A percentile compares a stretch with the other conserved stretches of the same genome.
These are phyloP conservation scores for Drosophila lacicola DNA, from an alignment of 2,888 invertebrate genomes.

Conservation along the genomic window DNA sequence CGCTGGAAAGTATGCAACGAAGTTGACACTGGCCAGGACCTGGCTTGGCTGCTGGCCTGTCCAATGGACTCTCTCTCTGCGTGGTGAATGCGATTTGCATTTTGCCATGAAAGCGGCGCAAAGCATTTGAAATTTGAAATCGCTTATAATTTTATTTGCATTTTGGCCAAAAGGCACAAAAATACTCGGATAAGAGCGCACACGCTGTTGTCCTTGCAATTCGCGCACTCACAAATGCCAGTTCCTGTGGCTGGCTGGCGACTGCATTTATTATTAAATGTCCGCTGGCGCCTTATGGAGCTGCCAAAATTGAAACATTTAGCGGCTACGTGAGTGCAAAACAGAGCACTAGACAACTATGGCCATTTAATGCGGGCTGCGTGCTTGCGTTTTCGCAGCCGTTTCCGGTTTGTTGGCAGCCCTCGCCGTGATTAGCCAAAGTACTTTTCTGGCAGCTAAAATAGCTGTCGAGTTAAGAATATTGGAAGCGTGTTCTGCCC, in stretches of 20 bases:
- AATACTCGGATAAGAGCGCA: slow-evolving; percentile 30
- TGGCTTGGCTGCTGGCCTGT: not conserved
- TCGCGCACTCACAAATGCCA: slow-evolving; percentile 33
- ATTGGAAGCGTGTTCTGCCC: slow-evolving; percentile 3
- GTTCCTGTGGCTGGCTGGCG: slow-evolving; percentile 28
- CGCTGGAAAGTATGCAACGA: slow-evolving; percentile 72
- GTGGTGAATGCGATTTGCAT: slow-evolving; percentile 75
- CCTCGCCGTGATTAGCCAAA: slow-evolving; percentile 72
- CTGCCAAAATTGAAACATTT: slow-evolving; percentile 79
- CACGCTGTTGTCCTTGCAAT: slow-evolving; percentile 46
- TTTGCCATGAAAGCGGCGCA: slow-evolving; percentile 60
- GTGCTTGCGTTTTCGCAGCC: slow-evolving; percentile 63
- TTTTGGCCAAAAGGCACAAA: slow-evolving; percentile 53
- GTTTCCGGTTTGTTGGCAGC: slow-evolving; percentile 39
- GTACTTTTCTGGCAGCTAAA: slow-evolving; percentile 51
- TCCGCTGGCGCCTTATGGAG: slow-evolving; percentile 60
- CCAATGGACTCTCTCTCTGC: no score
- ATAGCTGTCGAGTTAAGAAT: slow-evolving; percentile 13
- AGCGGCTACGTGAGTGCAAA: slow-evolving; percentile 61
- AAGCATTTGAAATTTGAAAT: slow-evolving; percentile 65
- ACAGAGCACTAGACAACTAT: slow-evolving; percentile 14
- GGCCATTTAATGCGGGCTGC: slow-evolving; percentile 47
- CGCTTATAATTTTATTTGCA: slow-evolving; percentile 75
- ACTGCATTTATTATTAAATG: slow-evolving; percentile 71
- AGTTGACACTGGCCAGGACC: slow-evolving; percentile 48